phyloP scores from a whole-genome alignment of 2,113 vertebrate genomes.

The Apaloderma vittatum region DNA sequence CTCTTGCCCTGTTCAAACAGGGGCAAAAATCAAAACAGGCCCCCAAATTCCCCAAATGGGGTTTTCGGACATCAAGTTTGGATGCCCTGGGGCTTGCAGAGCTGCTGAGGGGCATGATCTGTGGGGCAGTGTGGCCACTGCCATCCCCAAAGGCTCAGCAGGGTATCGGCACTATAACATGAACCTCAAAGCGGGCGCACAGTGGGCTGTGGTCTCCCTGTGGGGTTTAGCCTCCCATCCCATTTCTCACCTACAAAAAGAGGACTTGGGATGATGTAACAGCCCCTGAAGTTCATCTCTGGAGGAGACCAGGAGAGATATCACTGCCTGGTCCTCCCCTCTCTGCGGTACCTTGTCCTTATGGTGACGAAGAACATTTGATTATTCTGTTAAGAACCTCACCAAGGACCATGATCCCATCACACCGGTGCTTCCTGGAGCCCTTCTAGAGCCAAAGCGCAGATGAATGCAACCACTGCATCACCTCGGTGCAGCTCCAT shows the following conservation, averaged over 20 bases:
- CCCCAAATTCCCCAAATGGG: neutral
- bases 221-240: neutral
- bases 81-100: neutral
- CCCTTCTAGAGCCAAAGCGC: accelerated
- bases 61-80: accelerated
- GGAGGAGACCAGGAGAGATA: neutral
- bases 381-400: neutral
- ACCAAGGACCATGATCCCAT: neutral
- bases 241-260: neutral
- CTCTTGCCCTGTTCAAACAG: neutral
- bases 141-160: accelerated
- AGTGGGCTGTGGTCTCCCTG: accelerated
- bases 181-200: neutral
- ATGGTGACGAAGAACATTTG: neutral
- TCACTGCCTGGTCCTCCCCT: accelerated
- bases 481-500: neutral
- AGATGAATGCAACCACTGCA: neutral
- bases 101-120: accelerated
- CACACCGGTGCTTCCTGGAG: neutral
- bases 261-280: accelerated
- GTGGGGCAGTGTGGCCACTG: accelerated
- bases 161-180: accelerated
- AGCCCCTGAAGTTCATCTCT: neutral
- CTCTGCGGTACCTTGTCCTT: accelerated
- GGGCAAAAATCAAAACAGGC: accelerated